Evolutionary conservation across 2,797 vertebrate species (phyloP).

Genomic region (Odontamblyopus rebecca): DNA sequence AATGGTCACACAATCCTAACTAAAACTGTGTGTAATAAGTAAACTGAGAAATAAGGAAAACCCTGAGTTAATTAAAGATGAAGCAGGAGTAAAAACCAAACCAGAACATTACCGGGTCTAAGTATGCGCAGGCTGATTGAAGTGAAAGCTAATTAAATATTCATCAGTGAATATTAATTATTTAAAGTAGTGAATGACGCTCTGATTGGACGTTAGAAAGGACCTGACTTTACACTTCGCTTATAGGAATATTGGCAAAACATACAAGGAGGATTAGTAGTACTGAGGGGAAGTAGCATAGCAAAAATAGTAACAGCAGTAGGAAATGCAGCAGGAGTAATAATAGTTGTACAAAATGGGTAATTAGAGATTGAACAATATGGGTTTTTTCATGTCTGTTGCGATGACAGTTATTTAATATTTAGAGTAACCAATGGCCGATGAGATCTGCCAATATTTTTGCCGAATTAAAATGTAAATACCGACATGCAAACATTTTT

Average conservation of each 20-base stretch:
- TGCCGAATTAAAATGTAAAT: too few species aligned
- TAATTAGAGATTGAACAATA: too few species aligned
- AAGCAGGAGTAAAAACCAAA: not conserved
- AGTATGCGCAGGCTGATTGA: not conserved
- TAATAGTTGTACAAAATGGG: not conserved
- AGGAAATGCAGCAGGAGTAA: too few species aligned
- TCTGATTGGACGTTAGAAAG: slow-evolving; percentile 52
- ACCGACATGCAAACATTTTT: too few species aligned
- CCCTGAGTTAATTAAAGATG: too few species aligned
- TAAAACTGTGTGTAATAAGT: not conserved
- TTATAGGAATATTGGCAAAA: not conserved
- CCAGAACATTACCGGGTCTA: too few species aligned
- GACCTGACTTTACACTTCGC: not conserved
- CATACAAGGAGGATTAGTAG: not conserved
- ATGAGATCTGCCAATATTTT: too few species aligned
- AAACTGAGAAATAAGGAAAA: not conserved
- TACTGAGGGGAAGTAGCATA: not conserved
- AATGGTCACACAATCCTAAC: not conserved
- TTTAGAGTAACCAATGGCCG: too few species aligned
- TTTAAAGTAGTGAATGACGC: slow-evolving; percentile 65
- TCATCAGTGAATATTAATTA: slow-evolving; percentile 73
- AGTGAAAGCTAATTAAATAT: slow-evolving; percentile 54
- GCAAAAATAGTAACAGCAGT: not conserved
- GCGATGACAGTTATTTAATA: too few species aligned
- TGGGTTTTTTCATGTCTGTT: too few species aligned